Evolutionary conservation across 2,113 vertebrate genomes (phyloP).

Genomic region (Trematomus loennbergii): DNA sequence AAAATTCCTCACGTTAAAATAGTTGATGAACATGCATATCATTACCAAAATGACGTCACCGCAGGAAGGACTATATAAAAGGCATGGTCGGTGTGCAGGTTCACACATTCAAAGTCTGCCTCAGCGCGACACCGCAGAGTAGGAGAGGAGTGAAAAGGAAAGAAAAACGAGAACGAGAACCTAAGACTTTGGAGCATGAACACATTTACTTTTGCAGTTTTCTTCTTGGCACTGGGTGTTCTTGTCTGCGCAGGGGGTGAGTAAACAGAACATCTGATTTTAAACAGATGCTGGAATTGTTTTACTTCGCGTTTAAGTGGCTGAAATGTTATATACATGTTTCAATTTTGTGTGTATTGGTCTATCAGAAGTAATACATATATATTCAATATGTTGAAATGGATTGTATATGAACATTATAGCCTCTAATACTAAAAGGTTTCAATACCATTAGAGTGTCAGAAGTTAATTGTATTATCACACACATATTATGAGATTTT

Average conservation of each 20-base stretch:
- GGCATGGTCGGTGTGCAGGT: background rate
- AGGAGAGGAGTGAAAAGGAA: background rate
- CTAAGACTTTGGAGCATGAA: conserved; percentile 71
- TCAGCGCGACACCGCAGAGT: background rate
- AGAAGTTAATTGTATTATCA: background rate
- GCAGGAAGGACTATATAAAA: background rate
- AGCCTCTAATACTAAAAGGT: background rate
- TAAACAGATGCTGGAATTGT: background rate
- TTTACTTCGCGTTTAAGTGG: background rate
- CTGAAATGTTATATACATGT: background rate
- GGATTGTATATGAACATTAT: background rate
- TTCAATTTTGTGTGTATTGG: too few relatives aligned
- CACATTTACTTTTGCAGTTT: conserved; percentile 45
- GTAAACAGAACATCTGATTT: background rate
- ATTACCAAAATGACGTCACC: too few relatives aligned
- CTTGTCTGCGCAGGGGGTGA: conserved; percentile 77
- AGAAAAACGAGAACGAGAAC: background rate
- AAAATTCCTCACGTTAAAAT: background rate
- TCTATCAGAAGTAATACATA: background rate
- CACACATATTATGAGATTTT: background rate
- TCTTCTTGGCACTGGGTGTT: conserved; percentile 70
- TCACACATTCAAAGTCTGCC: background rate
- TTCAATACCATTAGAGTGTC: background rate
- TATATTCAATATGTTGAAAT: background rate
- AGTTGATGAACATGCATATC: too few relatives aligned